These are phyloP conservation scores for Anguilla rostrata DNA, from an alignment of 2,113 vertebrate species.

Conservation along the genomic window DNA sequence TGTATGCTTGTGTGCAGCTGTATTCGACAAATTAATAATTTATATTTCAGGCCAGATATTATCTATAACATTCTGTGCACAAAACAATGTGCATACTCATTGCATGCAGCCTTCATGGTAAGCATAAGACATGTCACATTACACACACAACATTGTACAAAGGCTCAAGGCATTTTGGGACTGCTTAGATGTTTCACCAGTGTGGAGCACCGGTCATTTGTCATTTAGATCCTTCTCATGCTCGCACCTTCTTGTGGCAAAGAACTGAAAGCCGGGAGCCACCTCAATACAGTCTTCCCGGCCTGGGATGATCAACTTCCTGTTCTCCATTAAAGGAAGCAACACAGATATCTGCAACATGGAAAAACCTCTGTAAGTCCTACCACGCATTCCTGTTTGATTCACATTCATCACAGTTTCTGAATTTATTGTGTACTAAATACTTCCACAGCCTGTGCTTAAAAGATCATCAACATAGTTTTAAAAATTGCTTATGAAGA, in stretches of 20 bases:
- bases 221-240: not conserved
- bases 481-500: not conserved
- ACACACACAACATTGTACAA: not conserved
- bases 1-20: not conserved
- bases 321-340: conserved; percentile 92
- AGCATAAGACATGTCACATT: not conserved
- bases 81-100: too few relatives aligned
- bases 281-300: conserved; percentile 87
- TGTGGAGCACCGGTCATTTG: not conserved
- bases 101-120: not conserved
- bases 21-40: too few relatives aligned
- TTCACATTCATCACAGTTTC: not conserved
- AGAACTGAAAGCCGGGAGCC: conserved; percentile 90
- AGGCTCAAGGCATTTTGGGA: not conserved
- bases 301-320: conserved; percentile 88
- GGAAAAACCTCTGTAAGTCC: conserved; percentile 10
- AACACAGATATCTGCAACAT: conserved; percentile 84
- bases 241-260: conserved; percentile 90
- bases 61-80: too few relatives aligned
- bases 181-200: not conserved
- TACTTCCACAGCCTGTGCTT: not conserved
- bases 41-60: too few relatives aligned
- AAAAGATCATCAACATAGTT: not conserved
- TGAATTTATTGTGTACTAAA: not conserved
- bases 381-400: not conserved